Base-by-base conservation (phyloP, 2,888 invertebrate species). In the Nebria salina region DNA sequence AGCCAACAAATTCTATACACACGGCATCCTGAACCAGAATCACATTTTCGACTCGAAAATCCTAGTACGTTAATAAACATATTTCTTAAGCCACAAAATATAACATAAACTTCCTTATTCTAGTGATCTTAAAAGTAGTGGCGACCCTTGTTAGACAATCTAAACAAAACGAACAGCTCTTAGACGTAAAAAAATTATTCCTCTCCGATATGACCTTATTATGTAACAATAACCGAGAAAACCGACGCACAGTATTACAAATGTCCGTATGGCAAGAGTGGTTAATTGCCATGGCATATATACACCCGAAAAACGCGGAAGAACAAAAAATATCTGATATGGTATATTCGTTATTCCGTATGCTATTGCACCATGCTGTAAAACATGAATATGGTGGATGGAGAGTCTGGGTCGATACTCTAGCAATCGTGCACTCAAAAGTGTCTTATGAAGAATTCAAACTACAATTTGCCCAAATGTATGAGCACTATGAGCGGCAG, bases 221-320 rank as follows among this genome's bases (percentile, higher is more conserved):
- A 81, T 99, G 99, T 90, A 97, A 97, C 87, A 98, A 98, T 88
- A 98, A 98, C 89, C 92, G 98, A 13, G 99, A 99, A 88, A 99
- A 99, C 89, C 90, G 99, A 76, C 92, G 98, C 85, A 99, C 98
- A 0, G 98, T 99, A 13, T 91, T 99, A 68, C 99, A 99, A 90
- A 99, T 99, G 99, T 99, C 99, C 0, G 99, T 99, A 0, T 99
- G 99, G 99, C 97, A 97, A 89, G 99, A 98, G 87, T 99, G 99
- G 99, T 91, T 99, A 11, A 99, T 99, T 85, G 98, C 98, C 5
- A 95, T 98, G 95, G 97, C 98, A 41, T 98, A 98, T 89, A 98
- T 99, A 84, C 98, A 98, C 89, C 99, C 99, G 0, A 96, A 96
- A 89, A 97, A 95, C 85, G 93, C 95, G 0, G 98, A 98, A 87